Evolutionary conservation across 1,140 invertebrate genomes (phyloP), one percentile per base, ranked within the genome.

Genomic region (Drosophila dunni): DNA sequence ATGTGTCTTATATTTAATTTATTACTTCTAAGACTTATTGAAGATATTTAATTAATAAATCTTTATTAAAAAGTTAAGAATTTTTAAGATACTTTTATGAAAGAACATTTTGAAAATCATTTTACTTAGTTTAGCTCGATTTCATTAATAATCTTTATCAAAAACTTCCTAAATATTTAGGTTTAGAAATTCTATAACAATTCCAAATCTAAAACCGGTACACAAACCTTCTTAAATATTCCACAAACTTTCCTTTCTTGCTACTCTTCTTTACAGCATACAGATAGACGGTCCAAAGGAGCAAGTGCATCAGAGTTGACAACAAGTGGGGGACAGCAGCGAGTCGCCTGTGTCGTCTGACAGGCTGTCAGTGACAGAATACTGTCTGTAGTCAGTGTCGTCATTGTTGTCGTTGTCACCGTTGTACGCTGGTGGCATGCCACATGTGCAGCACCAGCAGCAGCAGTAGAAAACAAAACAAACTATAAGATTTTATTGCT

Each of bases 401-500:
- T 86, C 82, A 83, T 86, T 83, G 83, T 88, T 83, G 83, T 88
- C 79, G 83, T 81, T 71, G 67, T 71, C 71, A 69, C 70, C 85
- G 82, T 79, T 66, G 53, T 62, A 53, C 65, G 77, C 61, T 72
- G 66, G 45, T 63, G 82, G 81, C 51, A 45, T 79, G 81, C 77
- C 81, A 84, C 81, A 84, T 84, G 81, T 84, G 81, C 80, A 79
- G 60, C 73, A 79, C 56, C 69, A 74, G 38, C 36, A 51, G 17
- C 42, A 60, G 40, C 40, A 38, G 9, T 9, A 69, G 58, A 84
- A 61, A 74, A 74, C 73, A 84, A 74, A 74, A 74, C 73, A 80
- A 86, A 86, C 82, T 76, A 88, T 82, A 86, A 79, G 83, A 88
- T 86, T 86, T 86, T 86, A 86, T 86, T 88, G 83, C 83, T 86